These are phyloP conservation scores for Ctenochaetus hawaiiensis DNA, from an alignment of 2,797 vertebrate species.

Conservation along the genomic window DNA sequence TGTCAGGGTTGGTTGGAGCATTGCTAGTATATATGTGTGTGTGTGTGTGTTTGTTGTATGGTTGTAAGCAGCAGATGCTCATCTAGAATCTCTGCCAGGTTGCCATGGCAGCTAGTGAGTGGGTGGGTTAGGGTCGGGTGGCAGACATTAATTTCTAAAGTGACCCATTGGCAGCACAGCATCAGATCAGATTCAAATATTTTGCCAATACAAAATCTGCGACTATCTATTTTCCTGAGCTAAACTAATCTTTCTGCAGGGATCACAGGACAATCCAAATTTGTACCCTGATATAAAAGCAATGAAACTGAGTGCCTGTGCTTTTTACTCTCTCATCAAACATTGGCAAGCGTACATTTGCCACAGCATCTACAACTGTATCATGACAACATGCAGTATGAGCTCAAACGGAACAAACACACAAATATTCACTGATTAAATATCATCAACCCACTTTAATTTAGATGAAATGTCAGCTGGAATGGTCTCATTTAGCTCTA, in stretches of 20 bases:
- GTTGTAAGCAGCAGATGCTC: constrained; percentile 79
- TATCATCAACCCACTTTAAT: constrained; percentile 20
- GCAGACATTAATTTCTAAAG: constrained; percentile 68
- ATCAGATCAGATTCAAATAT: constrained; percentile 56
- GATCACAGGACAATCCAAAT: constrained; percentile 8
- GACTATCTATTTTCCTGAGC: constrained; percentile 22
- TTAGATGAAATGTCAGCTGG: constrained; percentile 19
- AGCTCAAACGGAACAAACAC: constrained; percentile 27
- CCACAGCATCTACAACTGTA: neutral
- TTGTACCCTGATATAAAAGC: constrained; percentile 1
- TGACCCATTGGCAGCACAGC: constrained; percentile 57
- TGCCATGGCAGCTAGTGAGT: constrained; percentile 75
- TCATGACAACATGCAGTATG: constrained; percentile 13
- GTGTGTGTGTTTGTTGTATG: constrained; percentile 31
- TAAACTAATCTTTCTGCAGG: neutral
- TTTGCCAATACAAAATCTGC: constrained; percentile 46
- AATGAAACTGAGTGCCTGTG: neutral
- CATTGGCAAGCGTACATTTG: neutral
- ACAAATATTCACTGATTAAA: constrained; percentile 38
- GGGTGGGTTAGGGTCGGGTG: constrained; percentile 63
- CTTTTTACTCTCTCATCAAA: constrained; percentile 19
- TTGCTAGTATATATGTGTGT: constrained; percentile 5
- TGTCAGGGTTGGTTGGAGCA: constrained; percentile 54
- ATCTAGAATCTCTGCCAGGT: constrained; percentile 73
- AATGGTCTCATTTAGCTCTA: neutral